Evolutionary conservation across 2,888 invertebrate species (phyloP), one percentile per base, ranked within the genome.

Genomic region (Hirtodrosophila cameraria): DNA sequence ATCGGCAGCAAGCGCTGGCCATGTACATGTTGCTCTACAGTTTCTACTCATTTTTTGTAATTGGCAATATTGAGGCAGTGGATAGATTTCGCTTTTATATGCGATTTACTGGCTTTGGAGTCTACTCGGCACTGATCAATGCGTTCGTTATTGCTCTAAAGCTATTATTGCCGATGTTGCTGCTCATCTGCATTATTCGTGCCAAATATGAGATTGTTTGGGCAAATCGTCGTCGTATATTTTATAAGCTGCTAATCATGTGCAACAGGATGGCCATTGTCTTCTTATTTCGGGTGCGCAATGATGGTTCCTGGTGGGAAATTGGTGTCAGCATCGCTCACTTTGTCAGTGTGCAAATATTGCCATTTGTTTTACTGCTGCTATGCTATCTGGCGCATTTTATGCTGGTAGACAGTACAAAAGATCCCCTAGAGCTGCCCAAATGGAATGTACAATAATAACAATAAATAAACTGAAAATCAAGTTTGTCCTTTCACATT

Each of bases 21-120:
- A 67, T 85, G 33, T 74, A 84, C 15, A 80, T 89, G 4, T 91
- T 97, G 65, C 92, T 95, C 33, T 96, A 97, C 78, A 95, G 96
- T 39, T 93, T 97, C 64, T 90, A 96, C 74, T 95, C 96, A 8
- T 98, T 98, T 90, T 99, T 98, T 90, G 98, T 97, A 5, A 96
- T 97, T 5, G 99, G 99, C 15, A 99, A 99, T 89, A 95, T 98
- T 87, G 98, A 98, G 6, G 98, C 97, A 64, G 92, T 99, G 18
- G 98, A 97, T 90, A 97, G 97, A 9, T 99, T 98, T 91, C 97
- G 98, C 92, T 96, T 97, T 0, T 94, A 95, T 88, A 96, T 97
- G 92, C 96, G 97, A 18, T 94, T 96, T 54, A 96, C 97, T 79
- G 98, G 98, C 87, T 92, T 98, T n/a, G 96, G 97, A 0, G 94